Percentiles rank a stretch among this genome's conserved stretches.
These are phyloP conservation scores for Corticium candelabrum DNA, from an alignment of 37 sponge, comb jelly and placozoan genomes.

Conservation along the genomic window DNA sequence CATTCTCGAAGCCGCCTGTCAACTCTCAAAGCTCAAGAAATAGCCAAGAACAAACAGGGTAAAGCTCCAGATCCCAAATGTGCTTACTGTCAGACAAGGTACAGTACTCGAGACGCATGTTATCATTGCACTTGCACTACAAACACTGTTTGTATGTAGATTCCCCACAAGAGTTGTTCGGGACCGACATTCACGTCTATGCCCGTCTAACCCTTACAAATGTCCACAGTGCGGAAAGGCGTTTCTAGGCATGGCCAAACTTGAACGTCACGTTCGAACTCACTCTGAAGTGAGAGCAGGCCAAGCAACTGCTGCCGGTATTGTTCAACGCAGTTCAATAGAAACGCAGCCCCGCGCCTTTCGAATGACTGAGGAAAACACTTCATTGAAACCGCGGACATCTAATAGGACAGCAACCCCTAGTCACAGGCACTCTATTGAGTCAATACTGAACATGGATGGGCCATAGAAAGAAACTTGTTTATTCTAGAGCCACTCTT, in stretches of 20 bases:
- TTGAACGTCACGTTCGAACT: neutral
- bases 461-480: no score
- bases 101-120: no score
- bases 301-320: neutral
- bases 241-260: slow-evolving; percentile 5
- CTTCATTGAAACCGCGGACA: no score
- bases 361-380: no score
- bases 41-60: slow-evolving; percentile 1
- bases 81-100: neutral
- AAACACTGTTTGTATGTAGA: no score
- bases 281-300: neutral
- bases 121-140: no score
- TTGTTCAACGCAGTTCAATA: no score
- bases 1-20: slow-evolving; percentile 1
- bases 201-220: neutral
- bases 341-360: no score
- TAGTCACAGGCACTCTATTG: no score
- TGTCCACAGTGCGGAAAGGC: slow-evolving; percentile 1
- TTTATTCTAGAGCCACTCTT: no score
- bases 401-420: no score
- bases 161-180: slow-evolving; percentile 8
- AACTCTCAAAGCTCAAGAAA: neutral
- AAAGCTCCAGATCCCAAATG: slow-evolving; percentile 9
- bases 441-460: no score
- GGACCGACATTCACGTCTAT: slow-evolving; percentile 6